Evolutionary conservation across 2,888 invertebrate genomes (phyloP).

Genomic region (Habroteleia sp.): DNA sequence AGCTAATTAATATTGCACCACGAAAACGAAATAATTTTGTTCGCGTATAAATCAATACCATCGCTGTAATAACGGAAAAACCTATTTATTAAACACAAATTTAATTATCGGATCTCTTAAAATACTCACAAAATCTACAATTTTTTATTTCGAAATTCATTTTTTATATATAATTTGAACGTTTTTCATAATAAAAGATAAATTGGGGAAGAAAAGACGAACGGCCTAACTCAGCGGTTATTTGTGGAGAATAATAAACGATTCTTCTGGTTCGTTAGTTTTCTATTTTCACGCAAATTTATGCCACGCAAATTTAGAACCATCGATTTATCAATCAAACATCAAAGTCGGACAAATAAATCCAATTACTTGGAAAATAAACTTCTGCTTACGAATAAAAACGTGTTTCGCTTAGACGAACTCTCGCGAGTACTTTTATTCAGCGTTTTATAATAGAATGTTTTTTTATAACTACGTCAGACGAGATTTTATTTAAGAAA

Average conservation of each 20-base stretch:
- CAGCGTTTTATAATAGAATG: too few relatives aligned
- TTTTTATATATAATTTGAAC: too few relatives aligned
- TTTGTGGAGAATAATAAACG: conserved; percentile 64
- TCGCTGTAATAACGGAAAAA: not conserved
- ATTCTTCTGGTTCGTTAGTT: conserved; percentile 43
- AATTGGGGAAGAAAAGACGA: too few relatives aligned
- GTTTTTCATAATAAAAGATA: too few relatives aligned
- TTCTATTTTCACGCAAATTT: conserved; percentile 44
- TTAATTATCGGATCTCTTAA: not conserved
- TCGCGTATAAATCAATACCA: conserved; percentile 2
- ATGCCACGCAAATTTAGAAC: conserved; percentile 23
- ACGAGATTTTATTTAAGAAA: too few relatives aligned
- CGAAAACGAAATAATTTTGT: conserved; percentile 13
- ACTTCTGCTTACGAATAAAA: too few relatives aligned
- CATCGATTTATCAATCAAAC: conserved; percentile 35
- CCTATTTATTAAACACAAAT: not conserved
- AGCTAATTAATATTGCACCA: conserved; percentile 12
- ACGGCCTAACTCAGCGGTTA: too few relatives aligned
- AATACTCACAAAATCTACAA: not conserved
- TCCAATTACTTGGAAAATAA: conserved; percentile 11
- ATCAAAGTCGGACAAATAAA: conserved; percentile 29
- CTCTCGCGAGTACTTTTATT: too few relatives aligned
- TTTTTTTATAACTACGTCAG: too few relatives aligned
- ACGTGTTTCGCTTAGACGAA: too few relatives aligned
- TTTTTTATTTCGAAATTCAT: too few relatives aligned